phyloP scores from a whole-genome alignment of 2,888 invertebrate species.

The Yponomeuta plumbellus region DNA sequence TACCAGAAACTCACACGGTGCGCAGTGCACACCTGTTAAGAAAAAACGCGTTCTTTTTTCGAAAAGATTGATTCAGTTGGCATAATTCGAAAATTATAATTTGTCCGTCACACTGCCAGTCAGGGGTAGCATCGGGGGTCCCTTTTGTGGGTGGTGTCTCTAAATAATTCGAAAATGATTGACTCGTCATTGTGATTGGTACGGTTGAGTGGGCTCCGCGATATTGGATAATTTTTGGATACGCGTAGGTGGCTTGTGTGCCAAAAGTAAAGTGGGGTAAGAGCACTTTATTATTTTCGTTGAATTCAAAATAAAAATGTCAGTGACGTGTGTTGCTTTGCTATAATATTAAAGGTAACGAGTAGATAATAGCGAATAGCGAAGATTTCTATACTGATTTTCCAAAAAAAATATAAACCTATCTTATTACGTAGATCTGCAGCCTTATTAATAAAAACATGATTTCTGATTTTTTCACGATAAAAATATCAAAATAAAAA shows the following conservation, averaged over 20 bases:
- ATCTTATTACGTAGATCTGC: too few relatives aligned
- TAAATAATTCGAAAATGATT: constrained; percentile 51
- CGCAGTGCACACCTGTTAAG: constrained; percentile 3
- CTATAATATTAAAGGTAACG: too few relatives aligned
- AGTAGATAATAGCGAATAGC: too few relatives aligned
- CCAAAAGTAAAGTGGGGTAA: constrained; percentile 27
- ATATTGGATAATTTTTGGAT: constrained; percentile 43
- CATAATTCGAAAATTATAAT: constrained; percentile 57
- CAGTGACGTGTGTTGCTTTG: too few relatives aligned
- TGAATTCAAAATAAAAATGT: too few relatives aligned
- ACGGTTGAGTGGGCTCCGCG: constrained; percentile 49
- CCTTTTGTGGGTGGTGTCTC: constrained; percentile 29
- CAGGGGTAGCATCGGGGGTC: constrained; percentile 12
- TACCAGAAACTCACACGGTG: neutral
- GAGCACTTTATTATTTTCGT: constrained; percentile 7
- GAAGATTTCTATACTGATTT: too few relatives aligned
- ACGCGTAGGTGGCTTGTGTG: constrained; percentile 40
- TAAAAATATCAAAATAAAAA: too few relatives aligned
- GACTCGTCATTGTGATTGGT: constrained; percentile 45
- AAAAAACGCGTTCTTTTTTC: constrained; percentile 29
- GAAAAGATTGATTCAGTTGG: constrained; percentile 32
- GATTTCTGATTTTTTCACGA: too few relatives aligned
- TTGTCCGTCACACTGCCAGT: constrained; percentile 35
- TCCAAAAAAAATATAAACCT: too few relatives aligned
- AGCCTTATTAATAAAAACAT: too few relatives aligned